Evolutionary conservation across 2,797 vertebrate genomes (phyloP), one percentile per base, ranked within the genome.

Genomic region (Carduelis carduelis): DNA sequence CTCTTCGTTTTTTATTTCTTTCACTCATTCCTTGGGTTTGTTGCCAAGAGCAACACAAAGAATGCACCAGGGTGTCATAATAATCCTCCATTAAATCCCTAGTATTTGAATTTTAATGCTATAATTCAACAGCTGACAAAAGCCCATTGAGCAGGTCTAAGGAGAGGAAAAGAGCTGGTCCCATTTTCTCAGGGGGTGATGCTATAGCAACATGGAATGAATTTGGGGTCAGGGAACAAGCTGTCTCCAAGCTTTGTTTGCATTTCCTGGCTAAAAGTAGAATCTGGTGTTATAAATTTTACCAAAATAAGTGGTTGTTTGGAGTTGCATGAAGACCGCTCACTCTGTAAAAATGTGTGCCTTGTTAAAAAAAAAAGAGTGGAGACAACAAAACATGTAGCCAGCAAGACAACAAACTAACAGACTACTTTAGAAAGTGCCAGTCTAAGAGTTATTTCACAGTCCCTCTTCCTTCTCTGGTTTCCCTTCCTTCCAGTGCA

Each of bases 161-260:
- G 95, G 93, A 90, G 94, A 97, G 95, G 97, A 97, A 98, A 98
- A 97, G 96, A 97, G 96, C 95, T 95, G 56, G 94, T 95, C 93
- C 97, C 90, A 87, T 98, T 98, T 98, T 98, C 98, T 98, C 98
- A 98, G 98, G 97, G 95, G 95, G 96, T 97, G 97, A 98, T 98
- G 98, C 98, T 98, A 98, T 98, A 98, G 98, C 98, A 98, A 98
- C 98, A 98, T 89, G 90, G 97, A 98, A 98, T 98, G 98, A 98
- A 98, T 98, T 97, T 98, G 91, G 95, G 98, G 97, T 98, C 98
- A 98, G 95, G 94, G 97, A 98, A 98, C 98, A 98, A 98, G 97
- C 97, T 96, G 97, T 97, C 96, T 97, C 94, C 68, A 91, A 95
- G 97, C 97, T 98, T 98, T 98, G 98, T 98, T 98, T 98, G 97